A percentile compares a stretch with the other conserved stretches of the same genome.
Conservation (phyloP, 2,113 vertebrate species). For the Ornithorhynchus anatinus region DNA sequence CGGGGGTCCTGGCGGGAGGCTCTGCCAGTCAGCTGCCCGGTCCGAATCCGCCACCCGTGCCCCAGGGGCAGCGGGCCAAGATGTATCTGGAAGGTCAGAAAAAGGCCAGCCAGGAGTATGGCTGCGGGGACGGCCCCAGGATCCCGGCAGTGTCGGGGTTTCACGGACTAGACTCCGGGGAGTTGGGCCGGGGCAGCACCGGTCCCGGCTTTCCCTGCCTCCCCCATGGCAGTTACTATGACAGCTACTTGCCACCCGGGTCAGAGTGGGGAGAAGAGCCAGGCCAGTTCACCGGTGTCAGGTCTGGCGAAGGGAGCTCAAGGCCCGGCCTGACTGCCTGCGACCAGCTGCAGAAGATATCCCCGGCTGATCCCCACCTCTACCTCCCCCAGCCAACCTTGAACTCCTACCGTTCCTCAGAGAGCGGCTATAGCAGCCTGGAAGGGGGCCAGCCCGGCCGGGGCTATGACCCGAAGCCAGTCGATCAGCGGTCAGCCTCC, state of each 20-base stretch:
- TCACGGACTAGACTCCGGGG: constrained; percentile 21
- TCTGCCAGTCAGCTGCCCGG: no score
- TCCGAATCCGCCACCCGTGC: not conserved
- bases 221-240: constrained; percentile 42
- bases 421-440: constrained; percentile 15
- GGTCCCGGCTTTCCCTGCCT: constrained; percentile 29
- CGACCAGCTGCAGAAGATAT: constrained; percentile 2
- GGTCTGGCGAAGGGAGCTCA: not conserved
- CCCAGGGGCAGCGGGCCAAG: constrained; percentile 69
- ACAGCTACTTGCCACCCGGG: constrained; percentile 7
- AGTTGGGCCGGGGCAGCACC: not conserved
- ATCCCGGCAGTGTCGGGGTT: constrained; percentile 40
- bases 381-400: constrained; percentile 32
- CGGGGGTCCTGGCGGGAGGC: no score
- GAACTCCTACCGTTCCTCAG: constrained; percentile 21
- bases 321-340: not conserved
- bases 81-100: not conserved
- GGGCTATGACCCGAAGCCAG: constrained; percentile 12
- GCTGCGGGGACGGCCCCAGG: constrained; percentile 57
- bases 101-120: constrained; percentile 66
- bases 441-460: constrained; percentile 4
- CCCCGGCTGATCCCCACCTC: constrained; percentile 7
- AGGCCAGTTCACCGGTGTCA: not conserved
- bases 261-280: constrained; percentile 43
- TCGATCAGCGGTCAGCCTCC: constrained; percentile 52